Evolutionary conservation across 2,888 invertebrate species (phyloP), one percentile per base, ranked within the genome.

Genomic region (Phragmatobia fuliginosa): DNA sequence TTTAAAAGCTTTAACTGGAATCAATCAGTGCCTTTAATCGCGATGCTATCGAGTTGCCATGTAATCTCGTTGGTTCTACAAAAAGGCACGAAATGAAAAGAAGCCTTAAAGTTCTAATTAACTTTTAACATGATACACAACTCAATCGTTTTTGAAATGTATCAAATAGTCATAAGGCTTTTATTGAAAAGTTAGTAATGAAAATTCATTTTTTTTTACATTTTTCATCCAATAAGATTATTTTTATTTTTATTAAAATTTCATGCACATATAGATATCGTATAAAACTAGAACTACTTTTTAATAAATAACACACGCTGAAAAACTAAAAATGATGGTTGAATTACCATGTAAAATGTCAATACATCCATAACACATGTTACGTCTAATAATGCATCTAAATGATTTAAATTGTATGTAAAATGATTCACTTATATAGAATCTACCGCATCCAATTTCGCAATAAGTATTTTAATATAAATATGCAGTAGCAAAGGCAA

Each of bases 121-220:
- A 31, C 49, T 52, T 38, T 36, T 58, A 62, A 66, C 18, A 52
- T 7, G n/a, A 59, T 8, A 33, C 28, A 32, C 6, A 56, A 68
- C 38, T 59, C 62, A 31, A 58, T 36, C 16, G 61, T 59, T 59
- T 28, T 25, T 32, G 60, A 71, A 67, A 70, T 32, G 45, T 21
- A 67, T 71, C 66, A 59, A 62, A 38, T 25, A 65, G 70, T 73
- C 45, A 49, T 66, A 70, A 62, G 68, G 67, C 25, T 74, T 75
- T 72, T 68, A 78, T 71, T 71, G 61, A 36, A 56, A 74, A 78
- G 71, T 60, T 67, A 68, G 62, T 49, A 68, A 68, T 58, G 61
- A 71, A 70, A 45, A 32, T 56, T 8, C n/a, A 52, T 60, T 67
- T 69, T 62, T 58, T 60, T 68, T 67, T 52, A 16, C 8, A 14